These are phyloP conservation scores for Polypedilum pembai DNA, from an alignment of 1,140 invertebrate species.

Conservation along the genomic window DNA sequence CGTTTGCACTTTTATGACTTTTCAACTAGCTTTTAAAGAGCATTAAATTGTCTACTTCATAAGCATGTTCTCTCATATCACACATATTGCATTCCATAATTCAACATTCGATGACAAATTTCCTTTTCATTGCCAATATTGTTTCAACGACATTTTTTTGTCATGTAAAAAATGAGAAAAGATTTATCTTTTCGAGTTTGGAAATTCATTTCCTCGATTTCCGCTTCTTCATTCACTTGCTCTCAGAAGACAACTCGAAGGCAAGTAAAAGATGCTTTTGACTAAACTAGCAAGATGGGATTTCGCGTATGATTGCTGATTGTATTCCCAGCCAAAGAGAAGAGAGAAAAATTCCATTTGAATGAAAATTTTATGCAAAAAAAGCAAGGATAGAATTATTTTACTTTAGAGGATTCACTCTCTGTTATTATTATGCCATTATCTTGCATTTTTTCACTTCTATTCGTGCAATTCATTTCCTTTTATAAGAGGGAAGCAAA, in stretches of 20 bases:
- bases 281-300: not conserved
- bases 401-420: not conserved
- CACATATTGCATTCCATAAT: not conserved
- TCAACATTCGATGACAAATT: conserved; percentile 18
- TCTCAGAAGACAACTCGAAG: not conserved
- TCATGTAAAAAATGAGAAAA: conserved; percentile 1
- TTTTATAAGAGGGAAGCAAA: not conserved
- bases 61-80: not conserved
- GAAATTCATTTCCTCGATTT: conserved; percentile 13
- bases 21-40: too few relatives aligned
- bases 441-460: not conserved
- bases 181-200: not conserved
- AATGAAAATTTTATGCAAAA: conserved; percentile 2
- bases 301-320: not conserved
- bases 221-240: not conserved
- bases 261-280: not conserved
- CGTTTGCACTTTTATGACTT: not conserved
- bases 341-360: not conserved
- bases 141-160: not conserved
- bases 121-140: not conserved
- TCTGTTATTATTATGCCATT: conserved; percentile 7
- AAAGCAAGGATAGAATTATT: not conserved
- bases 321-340: not conserved
- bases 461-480: not conserved
- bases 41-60: not conserved